Percentiles rank a stretch among this genome's conserved stretches.
Conservation (phyloP, 92 coral and sea anemone species). For the Palythoa caribaeorum region DNA sequence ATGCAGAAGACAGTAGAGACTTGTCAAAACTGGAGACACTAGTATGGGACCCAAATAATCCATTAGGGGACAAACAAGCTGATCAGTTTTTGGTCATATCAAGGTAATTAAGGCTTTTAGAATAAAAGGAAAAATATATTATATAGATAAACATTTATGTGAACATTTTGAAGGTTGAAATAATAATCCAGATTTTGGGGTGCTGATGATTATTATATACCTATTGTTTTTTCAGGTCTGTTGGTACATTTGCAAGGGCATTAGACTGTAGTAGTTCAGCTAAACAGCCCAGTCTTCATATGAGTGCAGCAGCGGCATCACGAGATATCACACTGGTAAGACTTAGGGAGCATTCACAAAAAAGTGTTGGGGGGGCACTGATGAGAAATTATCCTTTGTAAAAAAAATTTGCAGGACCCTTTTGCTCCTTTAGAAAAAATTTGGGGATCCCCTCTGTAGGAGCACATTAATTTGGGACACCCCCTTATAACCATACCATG, state of each 20-base stretch:
- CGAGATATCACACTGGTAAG: conserved; percentile 95
- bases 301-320: conserved; percentile 99
- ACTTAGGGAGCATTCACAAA: background rate
- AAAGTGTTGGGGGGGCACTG: background rate
- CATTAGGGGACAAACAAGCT: conserved; percentile 82
- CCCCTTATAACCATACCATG: too few relatives aligned
- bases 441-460: too few relatives aligned
- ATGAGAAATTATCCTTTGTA: too few relatives aligned
- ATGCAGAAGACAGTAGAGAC: conserved; percentile 79
- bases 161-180: too few relatives aligned
- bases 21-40: conserved; percentile 87
- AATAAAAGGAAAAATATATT: background rate
- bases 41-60: conserved; percentile 91
- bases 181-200: too few relatives aligned
- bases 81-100: conserved; percentile 97
- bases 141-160: background rate
- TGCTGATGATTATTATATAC: background rate
- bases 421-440: too few relatives aligned
- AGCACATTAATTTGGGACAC: too few relatives aligned
- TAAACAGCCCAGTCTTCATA: conserved; percentile 98
- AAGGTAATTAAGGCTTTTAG: conserved; percentile 62
- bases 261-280: conserved; percentile 98
- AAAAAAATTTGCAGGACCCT: too few relatives aligned
- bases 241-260: conserved; percentile 99
- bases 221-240: conserved; percentile 71